Evolutionary conservation across 2,797 vertebrate species (phyloP), one percentile per base, ranked within the genome.

Genomic region (Cirrhinus mrigala): DNA sequence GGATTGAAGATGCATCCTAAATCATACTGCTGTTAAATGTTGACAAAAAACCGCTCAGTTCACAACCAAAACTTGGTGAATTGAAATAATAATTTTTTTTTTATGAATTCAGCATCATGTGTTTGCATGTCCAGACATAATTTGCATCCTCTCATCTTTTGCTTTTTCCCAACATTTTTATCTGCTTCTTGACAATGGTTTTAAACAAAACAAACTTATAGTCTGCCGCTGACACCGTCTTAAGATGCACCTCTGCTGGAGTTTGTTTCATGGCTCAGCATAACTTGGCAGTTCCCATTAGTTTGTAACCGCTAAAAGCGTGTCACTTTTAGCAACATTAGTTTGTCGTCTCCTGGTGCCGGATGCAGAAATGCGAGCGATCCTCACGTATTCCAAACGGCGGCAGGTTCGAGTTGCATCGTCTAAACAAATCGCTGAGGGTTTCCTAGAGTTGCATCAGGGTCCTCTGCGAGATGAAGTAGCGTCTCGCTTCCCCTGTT

Each of bases 401-500:
- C 22, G 48, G 22, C 33, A 76, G 62, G 64, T 66, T 87, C 20
- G 52, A 54, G 40, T 24, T 60, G 3, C 60, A 14, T 62, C 60
- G 73, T 11, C 82, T 62, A 56, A 85, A 79, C 66, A 20, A 50
- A 54, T 79, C 66, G 48, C 66, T 60, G 33, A 78, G 64, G 73
- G 85, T 94, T 94, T 93, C 93, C 87, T 54, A 58, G 86, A 83
- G 90, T 94, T 95, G 92, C 94, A 92, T 95, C 94, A 94, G 90
- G 92, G 91, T 93, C 87, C 89, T 85, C 82, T 83, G 85, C 91
- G 90, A 85, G 80, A 69, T 33, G 48, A 56, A 60, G 91, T 91
- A 48, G 46, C n/a, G 88, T 90, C 93, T 91, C 88, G 60, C 86
- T 89, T 90, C 91, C 84, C 88, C 88, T 89, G 88, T 90, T 86